These are phyloP conservation scores for Pachyramphus minor DNA, from an alignment of 2,113 vertebrate genomes.

Conservation along the genomic window DNA sequence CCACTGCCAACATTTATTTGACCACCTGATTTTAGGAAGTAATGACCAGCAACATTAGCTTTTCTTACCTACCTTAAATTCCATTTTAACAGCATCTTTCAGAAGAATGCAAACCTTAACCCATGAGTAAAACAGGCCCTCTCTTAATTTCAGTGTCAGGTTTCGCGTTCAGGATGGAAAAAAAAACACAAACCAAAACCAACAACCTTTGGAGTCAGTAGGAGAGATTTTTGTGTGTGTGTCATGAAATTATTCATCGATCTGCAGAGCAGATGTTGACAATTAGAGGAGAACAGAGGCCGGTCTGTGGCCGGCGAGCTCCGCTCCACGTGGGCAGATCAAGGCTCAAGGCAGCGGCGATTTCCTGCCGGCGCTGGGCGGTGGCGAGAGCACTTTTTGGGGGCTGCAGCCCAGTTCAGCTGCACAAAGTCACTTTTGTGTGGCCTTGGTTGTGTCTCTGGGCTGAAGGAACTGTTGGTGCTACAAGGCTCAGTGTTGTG, in stretches of 20 bases:
- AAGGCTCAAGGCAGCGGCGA: slow-evolving; percentile 61
- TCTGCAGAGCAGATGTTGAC: slow-evolving; percentile 69
- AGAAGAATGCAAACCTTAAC: neutral
- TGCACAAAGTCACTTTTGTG: slow-evolving; percentile 67
- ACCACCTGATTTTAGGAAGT: neutral
- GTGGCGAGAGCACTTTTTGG: slow-evolving; percentile 11
- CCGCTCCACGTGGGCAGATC: slow-evolving; percentile 65
- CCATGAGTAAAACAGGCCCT: neutral
- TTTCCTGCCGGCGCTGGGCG: slow-evolving; percentile 66
- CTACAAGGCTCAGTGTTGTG: neutral
- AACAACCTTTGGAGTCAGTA: slow-evolving; percentile 5
- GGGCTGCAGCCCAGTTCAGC: slow-evolving; percentile 10
- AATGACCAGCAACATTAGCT: neutral
- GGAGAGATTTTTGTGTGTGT: neutral
- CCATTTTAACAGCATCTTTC: neutral
- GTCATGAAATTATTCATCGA: slow-evolving; percentile 57
- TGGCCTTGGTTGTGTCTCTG: neutral
- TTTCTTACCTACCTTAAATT: neutral
- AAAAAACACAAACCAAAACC: neutral
- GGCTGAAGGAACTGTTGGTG: neutral
- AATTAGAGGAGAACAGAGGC: slow-evolving; percentile 65
- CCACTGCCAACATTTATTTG: neutral
- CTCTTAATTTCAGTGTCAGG: neutral
- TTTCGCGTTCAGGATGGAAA: neutral
- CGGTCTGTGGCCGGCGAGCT: slow-evolving; percentile 57